Evolutionary conservation across 2,888 invertebrate species (phyloP).

Genomic region (Pristionchus maxplancki): DNA sequence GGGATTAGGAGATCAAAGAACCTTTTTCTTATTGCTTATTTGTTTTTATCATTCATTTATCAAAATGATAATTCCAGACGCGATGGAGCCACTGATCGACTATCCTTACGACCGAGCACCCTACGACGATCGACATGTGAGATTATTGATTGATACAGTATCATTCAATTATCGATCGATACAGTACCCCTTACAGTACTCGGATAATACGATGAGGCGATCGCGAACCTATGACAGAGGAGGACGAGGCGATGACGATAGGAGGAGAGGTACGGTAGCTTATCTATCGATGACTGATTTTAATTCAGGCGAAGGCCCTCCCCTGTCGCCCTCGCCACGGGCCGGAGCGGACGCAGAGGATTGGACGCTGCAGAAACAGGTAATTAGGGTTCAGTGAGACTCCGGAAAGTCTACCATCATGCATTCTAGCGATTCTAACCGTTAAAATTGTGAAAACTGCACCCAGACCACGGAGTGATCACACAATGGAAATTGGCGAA

Average conservation of each 20-base stretch:
- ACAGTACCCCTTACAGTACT: constrained; percentile 39
- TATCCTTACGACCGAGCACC: constrained; percentile 35
- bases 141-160: constrained; percentile 5
- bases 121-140: constrained; percentile 17
- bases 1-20: no score
- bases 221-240: constrained; percentile 61
- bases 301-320: background rate
- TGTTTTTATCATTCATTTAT: no score
- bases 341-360: constrained; percentile 53
- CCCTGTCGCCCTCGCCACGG: constrained; percentile 13
- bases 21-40: no score
- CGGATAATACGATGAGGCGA: constrained; percentile 57
- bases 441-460: no score
- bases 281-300: background rate
- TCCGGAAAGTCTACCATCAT: no score
- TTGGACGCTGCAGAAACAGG: constrained; percentile 64
- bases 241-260: constrained; percentile 27
- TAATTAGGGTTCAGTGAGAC: no score
- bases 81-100: constrained; percentile 49
- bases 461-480: no score
- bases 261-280: background rate
- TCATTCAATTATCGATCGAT: background rate
- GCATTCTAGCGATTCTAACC: no score
- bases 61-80: background rate
- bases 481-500: no score